Evolutionary conservation across 2,113 vertebrate species (phyloP), one percentile per base, ranked within the genome.

Genomic region (Fregata magnificens): DNA sequence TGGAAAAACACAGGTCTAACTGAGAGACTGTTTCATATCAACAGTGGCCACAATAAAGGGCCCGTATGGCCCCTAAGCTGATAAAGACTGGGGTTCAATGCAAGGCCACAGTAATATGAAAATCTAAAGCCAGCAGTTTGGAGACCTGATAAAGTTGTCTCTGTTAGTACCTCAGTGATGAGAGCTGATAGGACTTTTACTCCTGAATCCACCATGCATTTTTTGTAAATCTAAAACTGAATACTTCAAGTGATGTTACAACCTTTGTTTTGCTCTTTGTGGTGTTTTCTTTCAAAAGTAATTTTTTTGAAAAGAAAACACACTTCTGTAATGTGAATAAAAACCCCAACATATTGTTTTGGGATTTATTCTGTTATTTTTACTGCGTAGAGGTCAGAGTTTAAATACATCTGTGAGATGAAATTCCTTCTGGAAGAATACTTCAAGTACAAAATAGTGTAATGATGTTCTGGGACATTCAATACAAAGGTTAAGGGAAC

Each of bases 341-440:
- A 59, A n/a, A 1, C 1, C 1, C 18, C 32, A 55, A 15, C 5
- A 0, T 45, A 15, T 6, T 45, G 18, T 14, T 93, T 59, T 67
- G 28, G 38, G 76, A 40, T 73, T 55, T 67, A 42, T n/a, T 85
- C 10, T 63, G 4, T 78, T 87, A 7, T 22, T 76, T 85, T 72
- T 71, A 63, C 11, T 13, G 13, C 55, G 32, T 22, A n/a, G 34
- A 63, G 9, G 22, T 80, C n/a, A 69, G 31, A 88, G 36, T 80
- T 76, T 50, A 63, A 86, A 76, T 50, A 71, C 3, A 29, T 22
- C 38, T 50, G 5, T 45, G 44, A 91, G 76, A 44, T 77, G 8
- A 69, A 92, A 72, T 88, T 63, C 29, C 4, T 65, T 67, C 49
- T 69, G 31, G 49, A 91, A 82, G 47, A 83, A 34, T 34, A 42